These are phyloP conservation scores for Gymnoscopelus braueri DNA, from an alignment of 2,797 vertebrate genomes.

Conservation along the genomic window DNA sequence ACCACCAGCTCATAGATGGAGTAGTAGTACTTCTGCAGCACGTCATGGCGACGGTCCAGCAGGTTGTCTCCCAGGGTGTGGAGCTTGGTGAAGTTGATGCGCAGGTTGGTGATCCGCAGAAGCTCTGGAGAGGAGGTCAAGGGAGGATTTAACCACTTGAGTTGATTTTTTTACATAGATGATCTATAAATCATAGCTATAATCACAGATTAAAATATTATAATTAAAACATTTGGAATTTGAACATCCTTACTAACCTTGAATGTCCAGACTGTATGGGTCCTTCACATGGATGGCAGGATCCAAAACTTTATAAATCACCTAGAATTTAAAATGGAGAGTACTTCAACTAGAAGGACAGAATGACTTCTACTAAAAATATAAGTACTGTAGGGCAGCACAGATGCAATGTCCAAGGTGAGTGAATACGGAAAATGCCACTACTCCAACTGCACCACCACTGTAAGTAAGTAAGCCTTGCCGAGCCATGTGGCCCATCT, in stretches of 20 bases:
- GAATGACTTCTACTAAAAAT: too few relatives aligned
- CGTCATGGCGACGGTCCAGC: constrained; percentile 82
- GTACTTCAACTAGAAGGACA: background rate
- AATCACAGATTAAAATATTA: too few relatives aligned
- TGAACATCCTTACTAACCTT: constrained; percentile 74
- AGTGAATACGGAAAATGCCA: too few relatives aligned
- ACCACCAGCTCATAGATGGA: constrained; percentile 94
- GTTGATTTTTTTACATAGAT: too few relatives aligned
- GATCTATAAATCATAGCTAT: too few relatives aligned
- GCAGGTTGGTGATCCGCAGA: constrained; percentile 83
- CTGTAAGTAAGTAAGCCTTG: too few relatives aligned
- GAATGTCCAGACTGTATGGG: constrained; percentile 87
- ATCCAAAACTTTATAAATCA: constrained; percentile 93
- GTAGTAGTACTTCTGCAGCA: constrained; percentile 94
- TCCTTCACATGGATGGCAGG: constrained; percentile 87
- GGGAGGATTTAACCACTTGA: background rate
- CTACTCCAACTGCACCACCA: too few relatives aligned
- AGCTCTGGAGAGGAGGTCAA: constrained; percentile 71
- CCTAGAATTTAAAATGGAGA: constrained; percentile 66
- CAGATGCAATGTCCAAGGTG: too few relatives aligned
- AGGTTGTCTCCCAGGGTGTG: constrained; percentile 87
- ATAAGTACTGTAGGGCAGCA: too few relatives aligned
- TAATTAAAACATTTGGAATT: too few relatives aligned
- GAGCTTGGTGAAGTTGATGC: constrained; percentile 86
- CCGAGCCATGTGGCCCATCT: too few relatives aligned